These are phyloP conservation scores for Ceraclea dissimilis DNA, from an alignment of 2,888 invertebrate species.

Conservation along the genomic window DNA sequence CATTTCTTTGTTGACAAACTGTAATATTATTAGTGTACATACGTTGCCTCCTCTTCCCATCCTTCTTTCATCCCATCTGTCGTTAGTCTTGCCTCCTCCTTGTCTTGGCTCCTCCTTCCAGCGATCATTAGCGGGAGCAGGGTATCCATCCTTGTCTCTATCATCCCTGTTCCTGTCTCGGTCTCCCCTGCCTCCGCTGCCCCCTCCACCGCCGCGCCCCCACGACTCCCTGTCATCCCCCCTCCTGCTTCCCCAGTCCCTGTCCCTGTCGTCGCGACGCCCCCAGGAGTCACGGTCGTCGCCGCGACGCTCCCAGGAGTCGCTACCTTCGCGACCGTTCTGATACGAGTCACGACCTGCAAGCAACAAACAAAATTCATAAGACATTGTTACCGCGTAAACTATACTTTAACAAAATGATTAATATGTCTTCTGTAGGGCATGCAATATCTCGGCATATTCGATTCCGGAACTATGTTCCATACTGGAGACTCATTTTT, in stretches of 20 bases:
- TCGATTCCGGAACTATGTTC: too few relatives aligned
- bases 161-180: slow-evolving; percentile 30
- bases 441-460: too few relatives aligned
- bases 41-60: slow-evolving; percentile 15
- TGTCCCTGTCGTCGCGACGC: slow-evolving; percentile 29
- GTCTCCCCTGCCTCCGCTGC: slow-evolving; percentile 37
- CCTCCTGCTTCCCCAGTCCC: slow-evolving; percentile 39
- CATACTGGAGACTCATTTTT: too few relatives aligned
- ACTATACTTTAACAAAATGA: too few relatives aligned
- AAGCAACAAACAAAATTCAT: background rate
- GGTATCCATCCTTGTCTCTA: slow-evolving; percentile 34
- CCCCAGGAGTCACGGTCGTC: slow-evolving; percentile 35
- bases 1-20: too few relatives aligned
- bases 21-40: too few relatives aligned
- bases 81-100: slow-evolving; percentile 35
- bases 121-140: slow-evolving; percentile 51
- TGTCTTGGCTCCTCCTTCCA: slow-evolving; percentile 50
- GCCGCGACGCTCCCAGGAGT: slow-evolving; percentile 16
- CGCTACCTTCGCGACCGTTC: slow-evolving; percentile 35
- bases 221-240: slow-evolving; percentile 44
- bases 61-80: slow-evolving; percentile 26
- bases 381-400: too few relatives aligned
- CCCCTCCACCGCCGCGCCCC: slow-evolving; percentile 36
- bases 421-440: too few relatives aligned
- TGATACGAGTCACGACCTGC: slow-evolving; percentile 35